Conservation (phyloP, 2,113 vertebrate genomes). For the Antennarius striatus region DNA sequence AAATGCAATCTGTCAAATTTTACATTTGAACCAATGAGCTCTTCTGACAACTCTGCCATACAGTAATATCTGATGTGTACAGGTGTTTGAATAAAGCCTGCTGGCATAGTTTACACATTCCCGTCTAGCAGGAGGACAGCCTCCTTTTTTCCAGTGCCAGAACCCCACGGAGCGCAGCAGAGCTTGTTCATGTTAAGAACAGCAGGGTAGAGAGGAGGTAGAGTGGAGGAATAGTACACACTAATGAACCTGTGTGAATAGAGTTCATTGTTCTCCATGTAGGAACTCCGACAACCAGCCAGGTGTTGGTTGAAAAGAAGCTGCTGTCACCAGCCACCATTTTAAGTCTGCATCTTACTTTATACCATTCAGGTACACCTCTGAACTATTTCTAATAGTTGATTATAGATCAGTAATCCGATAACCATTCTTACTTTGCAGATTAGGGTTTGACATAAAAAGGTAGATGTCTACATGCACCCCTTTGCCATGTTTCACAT, state of each 20-base stretch:
- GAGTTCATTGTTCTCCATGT: no score
- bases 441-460: no score
- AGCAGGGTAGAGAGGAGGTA: not conserved
- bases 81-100: slow-evolving; percentile 32
- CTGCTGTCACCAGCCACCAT: no score
- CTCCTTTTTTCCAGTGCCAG: slow-evolving; percentile 48
- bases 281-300: not conserved
- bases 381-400: no score
- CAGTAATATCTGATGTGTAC: slow-evolving; percentile 14
- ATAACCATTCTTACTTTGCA: no score
- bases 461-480: no score
- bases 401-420: no score
- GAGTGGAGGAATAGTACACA: not conserved
- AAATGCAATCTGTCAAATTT: not conserved
- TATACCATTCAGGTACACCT: no score
- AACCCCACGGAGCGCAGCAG: slow-evolving; percentile 5
- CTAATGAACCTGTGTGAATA: not conserved
- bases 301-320: not conserved
- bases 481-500: no score
- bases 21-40: not conserved
- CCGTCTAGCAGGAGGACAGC: slow-evolving; percentile 48
- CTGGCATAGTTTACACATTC: slow-evolving; percentile 59
- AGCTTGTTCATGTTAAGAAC: slow-evolving; percentile 8
- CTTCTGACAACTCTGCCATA: not conserved
- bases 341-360: no score